Base-by-base conservation (phyloP, 2,888 invertebrate genomes). In the Troglohyphantes excavatus region DNA sequence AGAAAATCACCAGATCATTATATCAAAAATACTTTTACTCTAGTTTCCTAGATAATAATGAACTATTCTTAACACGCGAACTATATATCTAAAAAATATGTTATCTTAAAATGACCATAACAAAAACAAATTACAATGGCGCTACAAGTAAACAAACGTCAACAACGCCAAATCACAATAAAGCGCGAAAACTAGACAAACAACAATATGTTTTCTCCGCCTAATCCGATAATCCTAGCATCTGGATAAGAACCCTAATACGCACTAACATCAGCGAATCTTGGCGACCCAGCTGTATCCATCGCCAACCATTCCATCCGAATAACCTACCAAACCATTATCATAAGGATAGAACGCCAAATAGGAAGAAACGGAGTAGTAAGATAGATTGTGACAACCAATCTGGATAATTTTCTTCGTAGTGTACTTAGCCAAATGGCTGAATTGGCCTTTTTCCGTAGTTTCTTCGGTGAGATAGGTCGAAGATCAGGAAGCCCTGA, bases 361-460 rank as follows among this genome's bases (percentile, higher is more conserved):
- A 9, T 27, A 23, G 26, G 27, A 23, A 17, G 27, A 26, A 23
- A 23, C 26, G 23, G 19, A 27, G 23, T 65, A 65, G 19, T 65
- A 65, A 59, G 59, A 59, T 65, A 53, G 9, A 65, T 65, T 65
- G 65, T 23, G 65, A 65, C 9, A 65, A 65, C 13, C 26, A 65
- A 26, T 65, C 26, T 13, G 13, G 65, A 27, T 65, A 65, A 65
- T 23, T 65, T 13, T 65, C 27, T 27, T 6, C 19, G 7, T 27
- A 2, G 26, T 27, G 13, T 23, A 65, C 26, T 65, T 65, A 65
- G 17, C 65, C 26, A 65, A 65, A 65, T 65, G 65, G 65, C 65
- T 11, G 26, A 65, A 65, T 65, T 23, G 19, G 26, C n/a, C 2
- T 13, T 65, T 61, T 65, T 27, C 26, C 26, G 9, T 23, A 23